phyloP scores from a whole-genome alignment of 2,113 vertebrate genomes.

The Tetrax tetrax region DNA sequence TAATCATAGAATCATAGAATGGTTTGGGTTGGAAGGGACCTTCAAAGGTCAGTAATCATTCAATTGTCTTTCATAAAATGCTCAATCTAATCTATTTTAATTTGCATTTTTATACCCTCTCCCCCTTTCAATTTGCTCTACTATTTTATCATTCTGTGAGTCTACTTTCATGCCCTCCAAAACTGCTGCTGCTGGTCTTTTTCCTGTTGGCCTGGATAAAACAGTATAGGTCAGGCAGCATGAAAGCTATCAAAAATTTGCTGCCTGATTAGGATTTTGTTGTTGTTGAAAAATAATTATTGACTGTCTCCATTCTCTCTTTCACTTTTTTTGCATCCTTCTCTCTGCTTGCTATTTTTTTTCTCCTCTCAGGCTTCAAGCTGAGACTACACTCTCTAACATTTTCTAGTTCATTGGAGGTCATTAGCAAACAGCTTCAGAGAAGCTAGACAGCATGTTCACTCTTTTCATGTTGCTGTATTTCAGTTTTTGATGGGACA shows the following conservation, averaged over 20 bases:
- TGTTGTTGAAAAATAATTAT: background rate
- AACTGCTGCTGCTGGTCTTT: background rate
- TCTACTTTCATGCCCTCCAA: background rate
- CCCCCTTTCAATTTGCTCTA: background rate
- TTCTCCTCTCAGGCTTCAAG: background rate
- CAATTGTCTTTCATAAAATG: background rate
- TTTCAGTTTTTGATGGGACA: slow-evolving; percentile 14
- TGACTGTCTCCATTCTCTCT: background rate
- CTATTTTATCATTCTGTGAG: background rate
- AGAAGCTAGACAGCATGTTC: background rate
- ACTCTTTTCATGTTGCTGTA: slow-evolving; percentile 17
- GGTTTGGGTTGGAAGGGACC: no score
- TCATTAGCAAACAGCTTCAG: slow-evolving; percentile 44
- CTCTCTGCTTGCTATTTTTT: background rate
- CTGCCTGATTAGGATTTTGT: background rate
- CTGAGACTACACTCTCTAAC: background rate
- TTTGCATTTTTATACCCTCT: background rate
- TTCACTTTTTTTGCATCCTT: background rate
- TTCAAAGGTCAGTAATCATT: background rate
- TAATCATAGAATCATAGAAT: no score
- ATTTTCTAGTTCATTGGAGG: slow-evolving; percentile 35
- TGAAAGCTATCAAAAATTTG: background rate
- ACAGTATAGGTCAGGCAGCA: background rate
- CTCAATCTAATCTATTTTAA: background rate
- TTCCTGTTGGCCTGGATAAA: background rate